Evolutionary conservation across 2,888 invertebrate species (phyloP).

Genomic region (Congeria kusceri): DNA sequence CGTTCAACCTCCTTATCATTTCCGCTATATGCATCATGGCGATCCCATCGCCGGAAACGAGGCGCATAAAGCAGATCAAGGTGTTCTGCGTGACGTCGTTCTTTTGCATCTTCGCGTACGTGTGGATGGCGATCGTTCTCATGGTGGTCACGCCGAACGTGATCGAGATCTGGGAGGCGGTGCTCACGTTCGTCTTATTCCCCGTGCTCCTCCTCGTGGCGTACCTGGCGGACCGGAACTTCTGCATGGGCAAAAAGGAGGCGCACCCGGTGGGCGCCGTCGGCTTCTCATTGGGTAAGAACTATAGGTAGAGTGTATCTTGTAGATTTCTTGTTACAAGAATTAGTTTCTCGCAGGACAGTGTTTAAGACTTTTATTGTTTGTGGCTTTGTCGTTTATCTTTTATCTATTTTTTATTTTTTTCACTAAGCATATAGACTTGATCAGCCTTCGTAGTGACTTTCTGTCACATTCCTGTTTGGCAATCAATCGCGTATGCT

Average conservation of each 20-base stretch:
- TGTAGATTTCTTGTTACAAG: too few species aligned
- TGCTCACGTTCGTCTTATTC: slow-evolving; percentile 87
- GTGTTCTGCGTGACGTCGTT: slow-evolving; percentile 85
- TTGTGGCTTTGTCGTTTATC: too few species aligned
- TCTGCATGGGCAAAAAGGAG: slow-evolving; percentile 78
- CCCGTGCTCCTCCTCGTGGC: slow-evolving; percentile 87
- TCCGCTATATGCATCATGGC: slow-evolving; percentile 87
- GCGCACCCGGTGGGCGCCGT: slow-evolving; percentile 76
- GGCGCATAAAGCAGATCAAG: slow-evolving; percentile 85
- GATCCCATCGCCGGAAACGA: slow-evolving; percentile 85
- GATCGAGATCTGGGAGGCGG: slow-evolving; percentile 88
- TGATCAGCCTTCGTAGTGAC: too few species aligned
- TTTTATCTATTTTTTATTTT: too few species aligned
- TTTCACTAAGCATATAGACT: too few species aligned
- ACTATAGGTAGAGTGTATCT: too few species aligned
- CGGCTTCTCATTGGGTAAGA: slow-evolving; percentile 78
- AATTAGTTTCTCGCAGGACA: too few species aligned
- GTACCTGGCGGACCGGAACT: slow-evolving; percentile 87
- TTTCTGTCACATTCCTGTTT: too few species aligned
- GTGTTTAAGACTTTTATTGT: too few species aligned
- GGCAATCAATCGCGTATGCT: too few species aligned
- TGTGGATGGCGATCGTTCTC: slow-evolving; percentile 88
- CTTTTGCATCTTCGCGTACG: slow-evolving; percentile 87
- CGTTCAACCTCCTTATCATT: slow-evolving; percentile 88
- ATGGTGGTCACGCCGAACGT: slow-evolving; percentile 83